These are phyloP conservation scores for Ptilonorhynchus violaceus DNA, from an alignment of 2,113 vertebrate genomes.

Conservation along the genomic window DNA sequence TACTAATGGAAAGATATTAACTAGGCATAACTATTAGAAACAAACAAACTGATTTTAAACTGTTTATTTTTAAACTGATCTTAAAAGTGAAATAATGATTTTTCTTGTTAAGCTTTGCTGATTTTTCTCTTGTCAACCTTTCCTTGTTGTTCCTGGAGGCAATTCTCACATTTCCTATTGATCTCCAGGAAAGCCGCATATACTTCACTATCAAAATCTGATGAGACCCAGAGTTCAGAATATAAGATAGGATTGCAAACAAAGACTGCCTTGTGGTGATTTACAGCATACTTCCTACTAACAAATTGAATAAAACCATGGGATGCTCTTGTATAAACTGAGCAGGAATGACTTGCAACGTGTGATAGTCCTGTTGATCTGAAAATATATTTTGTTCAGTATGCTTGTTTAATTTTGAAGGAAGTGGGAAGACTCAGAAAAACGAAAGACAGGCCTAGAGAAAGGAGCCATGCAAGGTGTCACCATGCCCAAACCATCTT, in stretches of 20 bases:
- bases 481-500: neutral
- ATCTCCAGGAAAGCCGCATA: neutral
- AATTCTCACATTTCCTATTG: neutral
- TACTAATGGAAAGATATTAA: neutral
- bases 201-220: neutral
- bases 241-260: neutral
- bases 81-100: neutral
- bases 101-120: neutral
- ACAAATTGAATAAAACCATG: neutral
- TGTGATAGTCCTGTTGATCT: neutral
- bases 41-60: too few species aligned
- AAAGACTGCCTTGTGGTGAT: neutral
- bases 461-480: neutral
- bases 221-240: neutral
- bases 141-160: neutral
- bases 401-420: neutral
- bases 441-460: neutral
- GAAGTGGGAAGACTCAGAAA: neutral
- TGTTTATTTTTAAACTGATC: neutral
- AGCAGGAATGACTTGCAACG: neutral
- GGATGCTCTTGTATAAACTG: neutral
- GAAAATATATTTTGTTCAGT: neutral
- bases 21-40: neutral
- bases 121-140: neutral
- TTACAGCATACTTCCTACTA: neutral